A percentile compares a stretch with the other conserved stretches of the same genome.
Conservation (phyloP, 2,888 invertebrate genomes). For the Orgyia antiqua region DNA sequence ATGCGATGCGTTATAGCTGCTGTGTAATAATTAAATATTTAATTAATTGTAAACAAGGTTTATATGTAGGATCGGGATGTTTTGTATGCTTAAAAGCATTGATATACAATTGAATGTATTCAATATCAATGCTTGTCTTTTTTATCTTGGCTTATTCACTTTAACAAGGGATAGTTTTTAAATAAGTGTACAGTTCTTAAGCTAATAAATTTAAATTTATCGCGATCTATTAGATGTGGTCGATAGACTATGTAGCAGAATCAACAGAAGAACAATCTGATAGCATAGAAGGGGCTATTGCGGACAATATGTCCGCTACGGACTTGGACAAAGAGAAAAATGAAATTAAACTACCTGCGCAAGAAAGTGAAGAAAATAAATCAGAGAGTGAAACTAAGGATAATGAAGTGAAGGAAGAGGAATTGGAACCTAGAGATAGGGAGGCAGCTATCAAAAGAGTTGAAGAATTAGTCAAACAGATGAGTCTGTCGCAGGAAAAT, state of each 20-base stretch:
- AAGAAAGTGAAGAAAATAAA: slow-evolving; percentile 47
- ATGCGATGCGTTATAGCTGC: too few relatives aligned
- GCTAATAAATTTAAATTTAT: too few relatives aligned
- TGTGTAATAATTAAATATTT: too few relatives aligned
- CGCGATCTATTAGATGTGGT: slow-evolving; percentile 99
- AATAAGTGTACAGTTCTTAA: too few relatives aligned
- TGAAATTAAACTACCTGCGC: slow-evolving; percentile 34
- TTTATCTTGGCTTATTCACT: too few relatives aligned
- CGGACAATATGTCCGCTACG: slow-evolving; percentile 45
- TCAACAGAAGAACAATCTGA: slow-evolving; percentile 68
- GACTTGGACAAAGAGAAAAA: slow-evolving; percentile 44
- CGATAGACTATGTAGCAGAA: slow-evolving; percentile 89
- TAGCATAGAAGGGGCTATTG: slow-evolving; percentile 54
- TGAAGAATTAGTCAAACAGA: slow-evolving; percentile 86
- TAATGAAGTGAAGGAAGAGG: slow-evolving; percentile 37
- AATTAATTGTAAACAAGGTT: too few relatives aligned
- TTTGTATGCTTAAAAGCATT: too few relatives aligned
- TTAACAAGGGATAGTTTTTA: too few relatives aligned
- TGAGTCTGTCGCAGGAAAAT: slow-evolving; percentile 84
- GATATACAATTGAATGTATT: too few relatives aligned
- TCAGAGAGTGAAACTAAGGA: slow-evolving; percentile 25
- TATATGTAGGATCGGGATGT: too few relatives aligned
- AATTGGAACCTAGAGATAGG: slow-evolving; percentile 44
- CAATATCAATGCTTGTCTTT: too few relatives aligned
- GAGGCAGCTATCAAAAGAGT: slow-evolving; percentile 78